A percentile compares a stretch with the other conserved stretches of the same genome.
These are phyloP conservation scores for Camponotus vicinus DNA, from an alignment of 1,140 invertebrate genomes.

Conservation along the genomic window DNA sequence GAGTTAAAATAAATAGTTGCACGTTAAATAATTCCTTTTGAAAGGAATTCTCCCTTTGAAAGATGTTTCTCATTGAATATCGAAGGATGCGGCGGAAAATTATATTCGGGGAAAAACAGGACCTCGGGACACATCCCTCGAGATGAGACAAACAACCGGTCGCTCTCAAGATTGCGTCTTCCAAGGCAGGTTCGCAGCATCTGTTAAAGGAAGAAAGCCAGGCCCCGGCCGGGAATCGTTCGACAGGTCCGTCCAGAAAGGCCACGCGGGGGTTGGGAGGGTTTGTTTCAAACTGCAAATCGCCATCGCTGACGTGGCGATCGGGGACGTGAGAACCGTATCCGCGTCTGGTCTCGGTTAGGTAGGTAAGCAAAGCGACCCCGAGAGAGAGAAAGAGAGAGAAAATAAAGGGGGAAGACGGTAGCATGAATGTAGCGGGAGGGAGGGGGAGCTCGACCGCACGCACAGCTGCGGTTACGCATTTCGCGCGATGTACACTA, in stretches of 20 bases:
- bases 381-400: constrained; percentile 12
- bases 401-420: constrained; percentile 31
- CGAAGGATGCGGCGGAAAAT: background rate
- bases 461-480: constrained; percentile 82
- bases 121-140: background rate
- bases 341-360: constrained; percentile 68
- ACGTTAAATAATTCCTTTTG: no score
- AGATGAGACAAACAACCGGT: background rate
- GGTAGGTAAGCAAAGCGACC: constrained; percentile 72
- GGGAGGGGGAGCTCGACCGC: constrained; percentile 68
- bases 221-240: background rate
- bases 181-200: constrained; percentile 45
- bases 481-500: constrained; percentile 80
- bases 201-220: constrained; percentile 39
- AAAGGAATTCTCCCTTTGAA: no score
- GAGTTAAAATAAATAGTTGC: no score
- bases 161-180: constrained; percentile 51
- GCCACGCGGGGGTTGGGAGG: constrained; percentile 19
- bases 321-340: constrained; percentile 80
- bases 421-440: constrained; percentile 24
- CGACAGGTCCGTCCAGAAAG: constrained; percentile 11
- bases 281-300: constrained; percentile 77
- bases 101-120: constrained; percentile 7
- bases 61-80: background rate
- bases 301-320: constrained; percentile 69